phyloP scores from a whole-genome alignment of 2,888 invertebrate species.

The Ditylenchus weischeri region DNA sequence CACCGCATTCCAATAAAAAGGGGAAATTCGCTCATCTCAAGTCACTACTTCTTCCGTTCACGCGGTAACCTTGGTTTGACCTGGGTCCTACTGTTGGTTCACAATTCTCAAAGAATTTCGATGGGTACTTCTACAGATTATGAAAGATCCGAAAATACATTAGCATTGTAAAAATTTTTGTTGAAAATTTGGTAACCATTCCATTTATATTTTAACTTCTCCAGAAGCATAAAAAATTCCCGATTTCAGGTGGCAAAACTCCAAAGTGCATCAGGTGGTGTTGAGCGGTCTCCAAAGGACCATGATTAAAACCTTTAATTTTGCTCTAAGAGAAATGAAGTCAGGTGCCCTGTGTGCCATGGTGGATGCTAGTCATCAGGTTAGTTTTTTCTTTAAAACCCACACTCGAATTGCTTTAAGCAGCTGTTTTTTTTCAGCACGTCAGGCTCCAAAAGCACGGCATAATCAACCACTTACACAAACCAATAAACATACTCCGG shows the following conservation, averaged over 20 bases:
- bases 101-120: no score
- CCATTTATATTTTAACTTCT: no score
- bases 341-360: constrained; percentile 49
- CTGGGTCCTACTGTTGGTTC: no score
- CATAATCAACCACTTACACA: not conserved
- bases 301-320: constrained; percentile 49
- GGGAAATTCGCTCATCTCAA: no score
- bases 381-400: not conserved
- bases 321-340: constrained; percentile 53
- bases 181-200: no score
- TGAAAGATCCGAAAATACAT: no score
- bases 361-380: constrained; percentile 40
- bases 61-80: no score
- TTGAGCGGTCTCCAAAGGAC: constrained; percentile 36
- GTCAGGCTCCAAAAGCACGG: not conserved
- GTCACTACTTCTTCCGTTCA: no score
- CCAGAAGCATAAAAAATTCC: not conserved
- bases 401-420: not conserved
- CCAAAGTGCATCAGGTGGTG: not conserved
- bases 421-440: not conserved
- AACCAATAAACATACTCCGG: not conserved
- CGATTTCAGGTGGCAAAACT: constrained; percentile 15
- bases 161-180: no score
- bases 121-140: no score
- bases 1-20: no score